Conservation (phyloP, 2,113 vertebrate genomes). For the Gnathonemus longibarbis region DNA sequence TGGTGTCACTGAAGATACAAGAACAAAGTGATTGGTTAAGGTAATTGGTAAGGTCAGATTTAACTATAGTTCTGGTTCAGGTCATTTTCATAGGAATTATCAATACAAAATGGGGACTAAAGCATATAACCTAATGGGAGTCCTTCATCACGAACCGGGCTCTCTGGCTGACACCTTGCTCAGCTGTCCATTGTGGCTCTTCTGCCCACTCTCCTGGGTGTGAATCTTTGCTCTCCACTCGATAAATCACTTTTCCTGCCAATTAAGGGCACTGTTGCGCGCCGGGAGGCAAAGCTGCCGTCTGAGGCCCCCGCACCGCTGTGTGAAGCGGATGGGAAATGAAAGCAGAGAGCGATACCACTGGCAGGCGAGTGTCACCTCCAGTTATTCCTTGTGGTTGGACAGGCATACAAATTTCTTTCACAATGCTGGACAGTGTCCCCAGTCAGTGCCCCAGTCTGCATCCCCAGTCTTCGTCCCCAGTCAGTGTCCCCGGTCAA, state of each 20-base stretch:
- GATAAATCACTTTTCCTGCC: conserved; percentile 13
- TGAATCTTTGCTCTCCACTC: conserved; percentile 7
- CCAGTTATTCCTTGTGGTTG: background rate
- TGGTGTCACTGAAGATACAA: background rate
- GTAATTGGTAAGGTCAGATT: background rate
- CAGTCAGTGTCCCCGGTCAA: no score
- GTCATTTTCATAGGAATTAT: background rate
- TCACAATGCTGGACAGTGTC: background rate
- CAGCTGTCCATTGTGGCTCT: background rate
- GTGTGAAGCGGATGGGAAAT: background rate
- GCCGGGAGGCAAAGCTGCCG: background rate
- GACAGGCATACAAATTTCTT: background rate
- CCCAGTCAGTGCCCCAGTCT: no score
- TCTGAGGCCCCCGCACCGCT: background rate
- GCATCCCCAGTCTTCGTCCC: no score
- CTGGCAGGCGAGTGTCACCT: background rate
- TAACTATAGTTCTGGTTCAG: background rate
- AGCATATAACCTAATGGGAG: background rate
- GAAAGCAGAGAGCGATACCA: background rate
- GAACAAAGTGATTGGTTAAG: background rate
- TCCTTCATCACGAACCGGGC: background rate
- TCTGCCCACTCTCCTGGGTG: background rate
- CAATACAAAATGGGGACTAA: background rate
- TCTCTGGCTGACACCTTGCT: background rate
- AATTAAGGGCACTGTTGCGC: background rate